A percentile compares a stretch with the other conserved stretches of the same genome.
Evolutionary conservation across 2,113 vertebrate species (phyloP).

Genomic region (Synchiropus splendidus): DNA sequence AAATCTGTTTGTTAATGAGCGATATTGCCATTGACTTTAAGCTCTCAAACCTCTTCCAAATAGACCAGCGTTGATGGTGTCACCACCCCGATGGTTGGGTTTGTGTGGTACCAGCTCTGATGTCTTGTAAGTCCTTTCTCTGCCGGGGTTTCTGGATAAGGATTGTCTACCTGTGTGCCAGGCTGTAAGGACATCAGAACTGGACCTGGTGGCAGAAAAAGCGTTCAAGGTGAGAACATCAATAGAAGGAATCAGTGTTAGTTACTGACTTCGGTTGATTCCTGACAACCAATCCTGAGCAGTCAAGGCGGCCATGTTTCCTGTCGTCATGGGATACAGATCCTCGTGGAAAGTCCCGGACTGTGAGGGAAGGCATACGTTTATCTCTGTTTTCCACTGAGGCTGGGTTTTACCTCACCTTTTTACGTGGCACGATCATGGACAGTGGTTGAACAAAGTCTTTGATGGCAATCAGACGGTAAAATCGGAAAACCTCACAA

Average conservation of each 20-base stretch:
- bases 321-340: constrained; percentile 83
- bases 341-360: constrained; percentile 83
- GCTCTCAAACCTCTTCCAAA: constrained; percentile 27
- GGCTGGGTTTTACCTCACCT: background rate
- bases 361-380: constrained; percentile 49
- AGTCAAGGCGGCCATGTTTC: constrained; percentile 75
- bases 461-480: constrained; percentile 79
- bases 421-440: constrained; percentile 84
- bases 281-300: constrained; percentile 84
- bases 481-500: constrained; percentile 93
- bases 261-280: constrained; percentile 74
- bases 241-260: constrained; percentile 13
- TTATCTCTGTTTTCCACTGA: background rate
- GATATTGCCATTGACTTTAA: no score
- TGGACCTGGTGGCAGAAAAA: constrained; percentile 55
- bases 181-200: constrained; percentile 80
- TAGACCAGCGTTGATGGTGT: constrained; percentile 6
- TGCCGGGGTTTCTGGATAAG: constrained; percentile 41
- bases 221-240: background rate
- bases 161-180: constrained; percentile 44
- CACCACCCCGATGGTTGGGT: background rate
- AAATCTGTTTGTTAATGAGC: no score
- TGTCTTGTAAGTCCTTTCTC: constrained; percentile 7
- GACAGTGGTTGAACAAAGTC: constrained; percentile 82
- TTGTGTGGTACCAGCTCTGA: constrained; percentile 19